These are phyloP conservation scores for Andrena marginata DNA, from an alignment of 2,888 invertebrate species.

Conservation along the genomic window DNA sequence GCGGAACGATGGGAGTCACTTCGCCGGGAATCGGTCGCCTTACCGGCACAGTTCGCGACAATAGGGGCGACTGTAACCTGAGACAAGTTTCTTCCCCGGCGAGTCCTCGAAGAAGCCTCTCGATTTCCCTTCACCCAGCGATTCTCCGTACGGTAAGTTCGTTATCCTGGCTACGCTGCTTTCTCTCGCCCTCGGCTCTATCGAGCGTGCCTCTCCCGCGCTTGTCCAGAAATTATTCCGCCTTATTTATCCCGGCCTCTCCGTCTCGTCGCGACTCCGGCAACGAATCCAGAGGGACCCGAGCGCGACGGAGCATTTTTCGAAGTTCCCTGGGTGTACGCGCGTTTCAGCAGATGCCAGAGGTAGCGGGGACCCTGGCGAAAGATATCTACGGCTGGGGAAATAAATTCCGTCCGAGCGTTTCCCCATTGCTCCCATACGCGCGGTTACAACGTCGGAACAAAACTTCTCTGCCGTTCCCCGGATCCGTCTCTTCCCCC, in stretches of 20 bases:
- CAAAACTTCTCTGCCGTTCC: conserved; percentile 6
- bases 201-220: conserved; percentile 29
- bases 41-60: conserved; percentile 51
- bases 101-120: conserved; percentile 41
- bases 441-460: conserved; percentile 5
- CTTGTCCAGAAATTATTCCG: conserved; percentile 38
- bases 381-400: not conserved
- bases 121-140: conserved; percentile 42
- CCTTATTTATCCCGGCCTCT: conserved; percentile 32
- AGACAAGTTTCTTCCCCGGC: conserved; percentile 38
- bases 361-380: not conserved
- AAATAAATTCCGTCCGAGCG: conserved; percentile 14
- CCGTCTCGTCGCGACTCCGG: not conserved
- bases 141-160: conserved; percentile 56
- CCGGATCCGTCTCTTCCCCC: conserved; percentile 37
- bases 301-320: not conserved
- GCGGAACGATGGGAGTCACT: conserved; percentile 49
- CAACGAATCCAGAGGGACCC: not conserved
- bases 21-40: conserved; percentile 50
- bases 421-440: not conserved
- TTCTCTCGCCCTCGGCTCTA: conserved; percentile 19
- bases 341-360: not conserved
- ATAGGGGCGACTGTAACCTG: conserved; percentile 32
- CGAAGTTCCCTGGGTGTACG: not conserved
- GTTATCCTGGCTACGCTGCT: conserved; percentile 48